Evolutionary conservation across 2,888 invertebrate genomes (phyloP).

Genomic region (Tricholauxania praeusta): DNA sequence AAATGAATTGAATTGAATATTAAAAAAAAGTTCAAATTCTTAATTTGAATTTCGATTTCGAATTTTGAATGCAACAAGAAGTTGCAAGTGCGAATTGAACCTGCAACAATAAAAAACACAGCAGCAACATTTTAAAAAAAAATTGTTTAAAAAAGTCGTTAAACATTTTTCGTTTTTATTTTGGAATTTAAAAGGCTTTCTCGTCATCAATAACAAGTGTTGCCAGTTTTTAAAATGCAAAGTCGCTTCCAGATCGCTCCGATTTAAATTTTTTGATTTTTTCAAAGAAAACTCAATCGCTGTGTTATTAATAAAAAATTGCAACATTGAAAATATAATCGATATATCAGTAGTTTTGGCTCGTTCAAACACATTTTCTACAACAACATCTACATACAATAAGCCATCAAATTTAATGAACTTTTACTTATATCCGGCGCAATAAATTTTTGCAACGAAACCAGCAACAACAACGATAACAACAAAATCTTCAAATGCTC

Average conservation of each 20-base stretch:
- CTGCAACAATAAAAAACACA: constrained; percentile 3
- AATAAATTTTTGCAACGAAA: no score
- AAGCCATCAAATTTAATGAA: no score
- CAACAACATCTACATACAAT: background rate
- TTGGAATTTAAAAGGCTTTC: no score
- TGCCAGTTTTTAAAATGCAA: no score
- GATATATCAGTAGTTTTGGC: background rate
- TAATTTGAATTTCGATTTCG: background rate
- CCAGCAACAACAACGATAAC: constrained; percentile 11
- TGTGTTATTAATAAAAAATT: no score
- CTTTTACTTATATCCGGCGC: no score
- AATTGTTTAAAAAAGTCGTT: no score
- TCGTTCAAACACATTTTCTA: background rate
- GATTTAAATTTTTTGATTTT: no score
- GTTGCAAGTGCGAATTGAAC: constrained; percentile 29
- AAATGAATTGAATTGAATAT: background rate
- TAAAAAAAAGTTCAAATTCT: background rate
- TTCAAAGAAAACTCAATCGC: no score
- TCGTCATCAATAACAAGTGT: no score
- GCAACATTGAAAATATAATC: background rate
- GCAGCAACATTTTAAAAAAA: background rate
- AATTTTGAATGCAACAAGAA: constrained; percentile 1
- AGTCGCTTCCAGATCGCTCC: no score
- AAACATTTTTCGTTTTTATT: no score
- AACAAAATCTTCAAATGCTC: constrained; percentile 7